Conservation (phyloP, 1,140 invertebrate species). For the Rhynchophorus ferrugineus region DNA sequence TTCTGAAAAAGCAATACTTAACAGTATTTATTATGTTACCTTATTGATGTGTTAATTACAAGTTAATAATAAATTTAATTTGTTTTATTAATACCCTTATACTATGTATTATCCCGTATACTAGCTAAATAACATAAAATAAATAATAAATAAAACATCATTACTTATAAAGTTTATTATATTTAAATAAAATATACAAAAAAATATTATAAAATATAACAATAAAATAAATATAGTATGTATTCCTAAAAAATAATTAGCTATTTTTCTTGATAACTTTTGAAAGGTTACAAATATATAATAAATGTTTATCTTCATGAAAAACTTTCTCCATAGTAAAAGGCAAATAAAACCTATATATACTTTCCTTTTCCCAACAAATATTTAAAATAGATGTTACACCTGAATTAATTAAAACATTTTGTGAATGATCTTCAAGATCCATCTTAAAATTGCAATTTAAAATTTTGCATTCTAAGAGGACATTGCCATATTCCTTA, state of each 20-base stretch:
- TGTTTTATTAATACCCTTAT: slow-evolving; percentile 38
- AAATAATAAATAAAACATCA: too few relatives aligned
- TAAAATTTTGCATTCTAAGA: slow-evolving; percentile 9
- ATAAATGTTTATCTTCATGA: slow-evolving; percentile 2
- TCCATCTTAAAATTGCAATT: too few relatives aligned
- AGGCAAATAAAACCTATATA: slow-evolving; percentile 10
- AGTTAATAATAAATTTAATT: slow-evolving; percentile 3
- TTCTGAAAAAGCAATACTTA: not conserved
- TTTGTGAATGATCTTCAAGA: too few relatives aligned
- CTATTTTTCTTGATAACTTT: not conserved
- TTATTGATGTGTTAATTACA: not conserved
- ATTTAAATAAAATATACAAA: too few relatives aligned
- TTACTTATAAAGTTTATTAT: too few relatives aligned
- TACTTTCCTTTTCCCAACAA: slow-evolving; percentile 1
- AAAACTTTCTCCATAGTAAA: slow-evolving; percentile 4
- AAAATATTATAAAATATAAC: too few relatives aligned
- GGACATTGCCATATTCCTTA: slow-evolving; percentile 13
- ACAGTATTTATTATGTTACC: not conserved
- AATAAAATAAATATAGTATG: too few relatives aligned
- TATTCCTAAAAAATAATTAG: too few relatives aligned
- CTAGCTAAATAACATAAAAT: too few relatives aligned
- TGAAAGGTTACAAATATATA: slow-evolving; percentile 13
- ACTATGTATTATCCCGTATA: too few relatives aligned
- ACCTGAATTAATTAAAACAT: slow-evolving; percentile 13
- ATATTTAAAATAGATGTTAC: slow-evolving; percentile 4